phyloP scores from a whole-genome alignment of 1,140 invertebrate species.

The Caerostris extrusa region DNA sequence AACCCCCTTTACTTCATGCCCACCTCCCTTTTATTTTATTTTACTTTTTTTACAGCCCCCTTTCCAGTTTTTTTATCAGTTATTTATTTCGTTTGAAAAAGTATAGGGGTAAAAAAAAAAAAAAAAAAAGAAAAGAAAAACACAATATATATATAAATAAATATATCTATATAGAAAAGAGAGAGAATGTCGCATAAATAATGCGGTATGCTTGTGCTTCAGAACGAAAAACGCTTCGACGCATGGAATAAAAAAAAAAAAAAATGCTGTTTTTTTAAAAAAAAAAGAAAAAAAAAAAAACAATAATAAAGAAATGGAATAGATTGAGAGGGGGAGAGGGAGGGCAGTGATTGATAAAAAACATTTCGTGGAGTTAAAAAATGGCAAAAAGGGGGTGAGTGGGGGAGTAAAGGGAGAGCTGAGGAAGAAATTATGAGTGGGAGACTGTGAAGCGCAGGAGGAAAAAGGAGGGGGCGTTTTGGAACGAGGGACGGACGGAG shows the following conservation, averaged over 20 bases:
- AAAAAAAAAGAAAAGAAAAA: no score
- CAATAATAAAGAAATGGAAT: conserved; percentile 32
- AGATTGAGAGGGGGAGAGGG: not conserved
- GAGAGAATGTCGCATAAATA: conserved; percentile 1
- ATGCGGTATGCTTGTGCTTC: conserved; percentile 10
- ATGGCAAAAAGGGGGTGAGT: not conserved
- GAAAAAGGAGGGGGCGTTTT: not conserved
- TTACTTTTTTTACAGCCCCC: not conserved
- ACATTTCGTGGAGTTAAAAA: conserved; percentile 28
- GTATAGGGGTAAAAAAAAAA: conserved; percentile 47
- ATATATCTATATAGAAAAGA: not conserved
- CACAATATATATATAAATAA: not conserved
- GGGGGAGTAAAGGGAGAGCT: no score
- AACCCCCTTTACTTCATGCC: not conserved
- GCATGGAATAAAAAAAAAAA: not conserved
- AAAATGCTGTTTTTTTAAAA: not conserved
- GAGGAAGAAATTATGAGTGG: conserved; percentile 59
- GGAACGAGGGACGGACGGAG: not conserved
- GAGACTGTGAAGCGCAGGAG: not conserved
- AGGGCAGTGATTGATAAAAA: conserved; percentile 21
- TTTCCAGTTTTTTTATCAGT: not conserved
- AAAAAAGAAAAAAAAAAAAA: not conserved
- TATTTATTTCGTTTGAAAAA: conserved; percentile 62
- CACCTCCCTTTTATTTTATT: not conserved
- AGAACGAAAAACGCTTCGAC: not conserved